A percentile compares a stretch with the other conserved stretches of the same genome.
Evolutionary conservation across 2,888 invertebrate species (phyloP).

Genomic region (Colletes collaris): DNA sequence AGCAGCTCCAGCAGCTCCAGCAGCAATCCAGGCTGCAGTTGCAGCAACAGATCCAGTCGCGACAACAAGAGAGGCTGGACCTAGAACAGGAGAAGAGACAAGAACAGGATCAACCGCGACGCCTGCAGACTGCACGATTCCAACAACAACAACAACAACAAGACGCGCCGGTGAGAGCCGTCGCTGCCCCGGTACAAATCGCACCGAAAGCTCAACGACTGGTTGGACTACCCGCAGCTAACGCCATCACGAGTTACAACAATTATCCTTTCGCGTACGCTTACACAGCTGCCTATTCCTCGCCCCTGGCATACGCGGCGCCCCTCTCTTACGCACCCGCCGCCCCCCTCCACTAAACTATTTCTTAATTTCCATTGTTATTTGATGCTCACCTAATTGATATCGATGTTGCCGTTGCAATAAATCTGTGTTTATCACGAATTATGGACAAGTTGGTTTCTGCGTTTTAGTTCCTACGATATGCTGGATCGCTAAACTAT

Average conservation of each 20-base stretch:
- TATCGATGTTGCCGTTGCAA: conserved; percentile 27
- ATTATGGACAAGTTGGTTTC: neutral
- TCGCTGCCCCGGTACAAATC: conserved; percentile 56
- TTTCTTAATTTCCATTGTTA: conserved; percentile 14
- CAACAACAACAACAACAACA: conserved; percentile 34
- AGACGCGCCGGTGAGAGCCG: conserved; percentile 50
- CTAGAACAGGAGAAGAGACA: conserved; percentile 21
- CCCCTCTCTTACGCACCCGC: conserved; percentile 75
- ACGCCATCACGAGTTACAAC: conserved; percentile 51
- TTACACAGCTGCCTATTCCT: conserved; percentile 75
- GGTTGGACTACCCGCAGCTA: conserved; percentile 61
- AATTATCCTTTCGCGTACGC: conserved; percentile 67
- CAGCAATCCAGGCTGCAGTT: conserved; percentile 78
- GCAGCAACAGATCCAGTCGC: conserved; percentile 76
- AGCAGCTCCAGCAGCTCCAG: conserved; percentile 82
- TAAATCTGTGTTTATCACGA: conserved; percentile 50
- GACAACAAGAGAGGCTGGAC: conserved; percentile 29
- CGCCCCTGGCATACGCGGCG: conserved; percentile 76
- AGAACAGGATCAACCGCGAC: conserved; percentile 12
- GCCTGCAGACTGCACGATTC: conserved; percentile 1
- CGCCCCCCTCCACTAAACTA: conserved; percentile 47
- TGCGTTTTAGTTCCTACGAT: too few relatives aligned
- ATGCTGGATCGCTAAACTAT: too few relatives aligned
- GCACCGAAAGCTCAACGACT: conserved; percentile 52
- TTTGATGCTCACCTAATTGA: conserved; percentile 10